Base-by-base conservation (phyloP, 2,797 vertebrate genomes). In the Melopsittacus undulatus region DNA sequence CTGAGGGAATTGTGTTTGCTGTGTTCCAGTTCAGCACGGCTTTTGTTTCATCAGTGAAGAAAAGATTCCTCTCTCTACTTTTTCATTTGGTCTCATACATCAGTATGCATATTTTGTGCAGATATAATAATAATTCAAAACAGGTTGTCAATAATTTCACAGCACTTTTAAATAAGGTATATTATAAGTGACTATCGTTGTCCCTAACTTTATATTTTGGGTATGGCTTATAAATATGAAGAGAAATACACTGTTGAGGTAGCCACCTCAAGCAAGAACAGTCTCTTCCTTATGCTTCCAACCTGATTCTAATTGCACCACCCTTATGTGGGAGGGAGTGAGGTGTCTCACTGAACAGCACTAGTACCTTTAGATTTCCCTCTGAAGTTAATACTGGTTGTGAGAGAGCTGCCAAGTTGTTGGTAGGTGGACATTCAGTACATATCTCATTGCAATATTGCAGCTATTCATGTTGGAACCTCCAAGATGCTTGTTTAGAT, bases 401-500 rank as follows among this genome's bases (percentile, higher is more conserved):
- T 51, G 57, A 46, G 57, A 72, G 26, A 46, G 17, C 57, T 75
- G 52, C 29, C 34, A 54, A n/a, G 36, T 59, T 38, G 79, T 78
- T 42, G 30, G 22, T 54, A 9, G 22, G 34, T 66, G 32, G 43
- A 23, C 29, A 19, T 69, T 52, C 57, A 38, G 30, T 21, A 56
- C 27, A 40, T 46, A 8, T 7, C 11, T 42, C 24, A 22, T 62
- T 32, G 38, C 27, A 84, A 29, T 18, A 56, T 61, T 52, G 54
- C 23, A 93, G 80, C 40, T 78, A 3, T 49, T 80, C 26, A 34
- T 38, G 17, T 63, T 32, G 92, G 83, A 81, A 95, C 54, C 89
- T 92, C 64, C 49, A 34, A 93, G 98, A 64, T 84, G 98, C 95
- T 97, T 95, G 98, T 98, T 98, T 99, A 97, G 97, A 99, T 99